phyloP scores from a whole-genome alignment of 2,113 vertebrate species.

The Brachypodius melanocephalos region DNA sequence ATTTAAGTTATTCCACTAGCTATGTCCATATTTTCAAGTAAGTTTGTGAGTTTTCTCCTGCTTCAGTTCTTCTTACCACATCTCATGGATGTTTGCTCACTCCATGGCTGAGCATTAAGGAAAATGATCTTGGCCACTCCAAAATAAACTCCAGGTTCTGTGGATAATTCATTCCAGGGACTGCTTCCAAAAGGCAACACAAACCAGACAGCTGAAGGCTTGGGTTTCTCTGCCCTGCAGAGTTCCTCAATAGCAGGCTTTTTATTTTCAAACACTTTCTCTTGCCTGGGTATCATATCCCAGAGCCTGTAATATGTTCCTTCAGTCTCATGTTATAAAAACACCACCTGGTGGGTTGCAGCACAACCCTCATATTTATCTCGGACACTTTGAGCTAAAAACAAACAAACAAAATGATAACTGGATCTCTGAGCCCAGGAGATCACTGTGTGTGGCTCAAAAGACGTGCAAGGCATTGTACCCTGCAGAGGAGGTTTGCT shows the following conservation, averaged over 20 bases:
- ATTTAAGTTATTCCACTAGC: neutral
- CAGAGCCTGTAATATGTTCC: neutral
- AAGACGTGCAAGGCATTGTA: neutral
- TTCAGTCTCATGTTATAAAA: neutral
- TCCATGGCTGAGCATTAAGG: neutral
- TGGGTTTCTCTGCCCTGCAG: neutral
- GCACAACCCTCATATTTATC: neutral
- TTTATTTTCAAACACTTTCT: conserved; percentile 1
- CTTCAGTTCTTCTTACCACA: neutral
- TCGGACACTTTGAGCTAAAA: neutral
- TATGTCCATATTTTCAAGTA: neutral
- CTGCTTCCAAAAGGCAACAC: neutral
- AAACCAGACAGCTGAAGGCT: neutral
- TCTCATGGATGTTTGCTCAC: neutral
- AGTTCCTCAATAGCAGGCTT: neutral
- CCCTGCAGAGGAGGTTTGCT: neutral
- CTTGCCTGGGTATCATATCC: neutral
- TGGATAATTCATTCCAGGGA: neutral
- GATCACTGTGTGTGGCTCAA: neutral
- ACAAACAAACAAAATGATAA: neutral
- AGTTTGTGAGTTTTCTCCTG: neutral
- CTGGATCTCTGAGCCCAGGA: neutral
- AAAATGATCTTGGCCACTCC: neutral
- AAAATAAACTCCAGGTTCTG: conserved; percentile 10
- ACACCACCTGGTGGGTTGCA: neutral